A percentile compares a stretch with the other conserved stretches of the same genome.
Conservation (phyloP, 1,140 invertebrate genomes). For the Philotrypesis tridentata region DNA sequence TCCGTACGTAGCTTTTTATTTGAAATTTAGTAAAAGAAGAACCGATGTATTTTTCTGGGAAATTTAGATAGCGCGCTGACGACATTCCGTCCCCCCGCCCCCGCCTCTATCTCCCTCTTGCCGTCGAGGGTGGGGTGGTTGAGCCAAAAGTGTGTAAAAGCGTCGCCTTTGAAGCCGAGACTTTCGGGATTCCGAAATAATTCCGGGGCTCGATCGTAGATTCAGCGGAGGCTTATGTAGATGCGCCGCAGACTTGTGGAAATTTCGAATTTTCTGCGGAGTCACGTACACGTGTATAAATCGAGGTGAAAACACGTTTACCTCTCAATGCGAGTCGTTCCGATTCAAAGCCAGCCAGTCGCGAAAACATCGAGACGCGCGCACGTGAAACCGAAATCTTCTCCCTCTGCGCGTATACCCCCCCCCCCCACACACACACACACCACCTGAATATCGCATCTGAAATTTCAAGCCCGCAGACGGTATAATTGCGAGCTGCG, state of each 20-base stretch:
- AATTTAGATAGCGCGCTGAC: not conserved
- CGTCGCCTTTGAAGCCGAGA: not conserved
- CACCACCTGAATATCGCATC: too few species aligned
- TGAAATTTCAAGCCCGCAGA: too few species aligned
- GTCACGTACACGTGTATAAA: too few species aligned
- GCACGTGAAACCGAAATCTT: too few species aligned
- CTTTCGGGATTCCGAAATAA: constrained; percentile 27
- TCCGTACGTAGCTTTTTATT: constrained; percentile 23
- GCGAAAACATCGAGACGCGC: too few species aligned
- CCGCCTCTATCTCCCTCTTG: too few species aligned
- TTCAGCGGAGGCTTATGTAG: constrained; percentile 31
- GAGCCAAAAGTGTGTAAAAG: not conserved
- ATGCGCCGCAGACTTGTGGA: not conserved
- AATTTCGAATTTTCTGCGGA: not conserved
- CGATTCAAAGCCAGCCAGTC: not conserved
- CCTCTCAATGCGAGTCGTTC: too few species aligned
- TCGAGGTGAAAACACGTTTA: too few species aligned
- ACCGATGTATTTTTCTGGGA: constrained; percentile 13
- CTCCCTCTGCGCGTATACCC: too few species aligned
- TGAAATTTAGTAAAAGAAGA: constrained; percentile 38
- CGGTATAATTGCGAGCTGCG: not conserved
- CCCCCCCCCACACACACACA: too few species aligned
- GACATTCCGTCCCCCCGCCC: not conserved
- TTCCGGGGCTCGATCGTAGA: constrained; percentile 32
- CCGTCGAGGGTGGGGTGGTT: too few species aligned